phyloP scores from a whole-genome alignment of 2,113 vertebrate genomes.

The Protobothrops flavoviridis region DNA sequence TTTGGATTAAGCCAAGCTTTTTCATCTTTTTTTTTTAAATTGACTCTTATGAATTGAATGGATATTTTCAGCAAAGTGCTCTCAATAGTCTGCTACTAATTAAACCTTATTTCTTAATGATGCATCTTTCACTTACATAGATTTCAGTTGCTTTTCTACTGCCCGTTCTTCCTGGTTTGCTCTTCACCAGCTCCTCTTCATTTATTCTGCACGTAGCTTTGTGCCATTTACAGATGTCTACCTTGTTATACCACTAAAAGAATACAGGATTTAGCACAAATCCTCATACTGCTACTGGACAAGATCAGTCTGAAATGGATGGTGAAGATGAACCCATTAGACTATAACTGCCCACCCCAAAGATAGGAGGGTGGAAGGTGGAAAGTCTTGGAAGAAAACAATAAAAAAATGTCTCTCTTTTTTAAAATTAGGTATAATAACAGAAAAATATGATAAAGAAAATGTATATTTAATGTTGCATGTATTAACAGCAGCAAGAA shows the following conservation, averaged over 20 bases:
- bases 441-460: no score
- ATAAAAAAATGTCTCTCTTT: neutral
- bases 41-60: neutral
- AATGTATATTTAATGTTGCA: no score
- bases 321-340: neutral
- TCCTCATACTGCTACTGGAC: neutral
- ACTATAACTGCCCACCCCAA: neutral
- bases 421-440: no score
- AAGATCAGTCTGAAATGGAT: neutral
- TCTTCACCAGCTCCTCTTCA: neutral
- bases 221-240: neutral
- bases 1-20: neutral
- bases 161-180: neutral
- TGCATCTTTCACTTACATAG: neutral
- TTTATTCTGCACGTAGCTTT: neutral
- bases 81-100: neutral
- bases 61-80: neutral
- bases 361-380: neutral
- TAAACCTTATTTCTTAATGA: neutral
- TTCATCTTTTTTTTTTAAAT: neutral
- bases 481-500: no score
- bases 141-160: neutral
- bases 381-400: neutral
- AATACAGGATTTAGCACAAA: neutral
- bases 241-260: neutral